Percentiles rank a stretch among this genome's conserved stretches.
Evolutionary conservation across 2,888 invertebrate genomes (phyloP).

Genomic region (Microctonus hyperodae): DNA sequence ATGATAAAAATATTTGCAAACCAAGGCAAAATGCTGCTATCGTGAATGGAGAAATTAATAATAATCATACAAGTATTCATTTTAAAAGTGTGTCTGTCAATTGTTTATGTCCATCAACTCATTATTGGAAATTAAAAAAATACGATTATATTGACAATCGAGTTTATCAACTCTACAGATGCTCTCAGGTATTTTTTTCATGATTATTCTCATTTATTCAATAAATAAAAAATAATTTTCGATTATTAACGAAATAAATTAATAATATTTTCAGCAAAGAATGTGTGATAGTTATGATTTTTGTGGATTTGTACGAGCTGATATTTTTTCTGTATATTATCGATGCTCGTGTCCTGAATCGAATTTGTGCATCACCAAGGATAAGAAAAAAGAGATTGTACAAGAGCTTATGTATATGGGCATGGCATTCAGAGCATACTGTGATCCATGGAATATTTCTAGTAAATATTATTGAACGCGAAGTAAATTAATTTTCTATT

Average conservation of each 20-base stretch:
- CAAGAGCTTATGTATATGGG: conserved; percentile 69
- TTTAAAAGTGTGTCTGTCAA: conserved; percentile 64
- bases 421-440: conserved; percentile 67
- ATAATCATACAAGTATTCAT: conserved; percentile 57
- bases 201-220: not conserved
- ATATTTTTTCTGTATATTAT: conserved; percentile 69
- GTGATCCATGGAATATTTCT: conserved; percentile 58
- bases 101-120: conserved; percentile 66
- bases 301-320: conserved; percentile 70
- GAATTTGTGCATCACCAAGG: conserved; percentile 69
- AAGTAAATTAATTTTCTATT: too few species aligned
- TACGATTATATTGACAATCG: conserved; percentile 51
- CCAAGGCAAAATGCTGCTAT: conserved; percentile 60
- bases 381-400: conserved; percentile 61
- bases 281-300: conserved; percentile 67
- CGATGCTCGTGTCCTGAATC: conserved; percentile 70
- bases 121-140: conserved; percentile 65
- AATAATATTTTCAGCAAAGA: conserved; percentile 58
- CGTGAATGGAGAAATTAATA: conserved; percentile 62
- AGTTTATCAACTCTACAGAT: conserved; percentile 62
- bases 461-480: conserved; percentile 31
- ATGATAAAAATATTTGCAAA: conserved; percentile 62
- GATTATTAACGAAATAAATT: not conserved
- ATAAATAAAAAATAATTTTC: not conserved
- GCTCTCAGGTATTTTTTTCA: conserved; percentile 55